Evolutionary conservation across 1,140 invertebrate genomes (phyloP), one percentile per base, ranked within the genome.

Genomic region (Sinella curviseta): DNA sequence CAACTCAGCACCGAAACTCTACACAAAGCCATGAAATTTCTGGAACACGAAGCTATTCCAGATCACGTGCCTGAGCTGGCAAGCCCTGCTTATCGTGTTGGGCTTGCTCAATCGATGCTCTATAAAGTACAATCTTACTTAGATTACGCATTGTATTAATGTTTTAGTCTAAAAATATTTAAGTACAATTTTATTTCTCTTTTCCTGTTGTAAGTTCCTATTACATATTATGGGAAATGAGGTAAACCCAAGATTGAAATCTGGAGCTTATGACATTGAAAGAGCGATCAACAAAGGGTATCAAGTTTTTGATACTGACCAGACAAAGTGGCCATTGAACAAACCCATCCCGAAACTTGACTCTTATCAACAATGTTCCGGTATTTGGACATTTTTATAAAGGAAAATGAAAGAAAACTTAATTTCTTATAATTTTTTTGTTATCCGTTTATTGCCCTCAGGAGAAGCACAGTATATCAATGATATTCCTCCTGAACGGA

Each of bases 61-160:
- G 89, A 90, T 80, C 85, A 89, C 33, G 85, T 89, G 20, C 87
- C 91, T 1, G 91, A 91, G 0, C 90, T 94, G 84, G 89, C 90
- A 16, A 89, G 89, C 0, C 89, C 92, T 0, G 87, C 89, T 36
- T 93, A 91, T 79, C 88, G 93, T 2, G 91, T 90, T 67, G 75
- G 81, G 82, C 85, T 94, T 35, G 91, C 92, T 1, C 88, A 90
- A 57, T 89, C 89, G 76, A 84, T 95, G 31, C 91, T 95, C 82
- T 95, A 94, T 84, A 94, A 94, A 88, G 57, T 60, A 60, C 8
- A 60, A 48, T 48, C 24, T 60, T 16, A 60, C 24, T 48, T 48
- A 48, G 17, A 48, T 17, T n/a, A n/a, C n/a, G n/a, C n/a, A n/a
- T n/a, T n/a, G n/a, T n/a, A n/a, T n/a, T n/a, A n/a, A n/a, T n/a